phyloP scores from a whole-genome alignment of 2,113 vertebrate genomes.

The Pogona vitticeps region DNA sequence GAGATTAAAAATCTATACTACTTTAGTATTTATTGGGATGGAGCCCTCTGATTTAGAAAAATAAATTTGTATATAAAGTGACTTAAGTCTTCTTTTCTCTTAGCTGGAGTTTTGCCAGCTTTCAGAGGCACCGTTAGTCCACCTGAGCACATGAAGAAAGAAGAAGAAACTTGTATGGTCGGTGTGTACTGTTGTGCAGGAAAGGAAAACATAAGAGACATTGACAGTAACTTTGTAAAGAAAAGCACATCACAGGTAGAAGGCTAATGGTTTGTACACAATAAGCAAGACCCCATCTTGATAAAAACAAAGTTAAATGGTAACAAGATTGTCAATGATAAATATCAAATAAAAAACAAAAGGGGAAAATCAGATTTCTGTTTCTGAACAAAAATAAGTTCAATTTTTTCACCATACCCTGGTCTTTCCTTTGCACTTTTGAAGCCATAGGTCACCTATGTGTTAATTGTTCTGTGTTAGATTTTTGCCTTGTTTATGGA shows the following conservation, averaged over 20 bases:
- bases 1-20: not conserved
- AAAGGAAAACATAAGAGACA: not conserved
- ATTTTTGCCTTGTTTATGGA: too few relatives aligned
- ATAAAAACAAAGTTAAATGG: not conserved
- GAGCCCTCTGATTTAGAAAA: not conserved
- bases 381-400: not conserved
- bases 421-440: not conserved
- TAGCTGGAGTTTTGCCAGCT: not conserved
- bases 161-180: not conserved
- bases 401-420: not conserved
- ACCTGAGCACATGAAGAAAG: not conserved
- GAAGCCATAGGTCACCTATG: too few relatives aligned
- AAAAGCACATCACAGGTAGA: not conserved
- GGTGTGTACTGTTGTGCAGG: not conserved
- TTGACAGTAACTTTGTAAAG: not conserved
- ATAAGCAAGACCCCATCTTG: not conserved
- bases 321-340: not conserved
- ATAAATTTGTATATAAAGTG: not conserved
- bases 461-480: not conserved
- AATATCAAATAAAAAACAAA: not conserved
- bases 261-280: not conserved
- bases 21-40: not conserved
- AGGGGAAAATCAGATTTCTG: not conserved
- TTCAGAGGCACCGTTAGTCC: not conserved
- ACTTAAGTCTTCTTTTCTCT: not conserved